Conservation (phyloP, 2,797 vertebrate species). For the Lindbergichthys nudifrons region DNA sequence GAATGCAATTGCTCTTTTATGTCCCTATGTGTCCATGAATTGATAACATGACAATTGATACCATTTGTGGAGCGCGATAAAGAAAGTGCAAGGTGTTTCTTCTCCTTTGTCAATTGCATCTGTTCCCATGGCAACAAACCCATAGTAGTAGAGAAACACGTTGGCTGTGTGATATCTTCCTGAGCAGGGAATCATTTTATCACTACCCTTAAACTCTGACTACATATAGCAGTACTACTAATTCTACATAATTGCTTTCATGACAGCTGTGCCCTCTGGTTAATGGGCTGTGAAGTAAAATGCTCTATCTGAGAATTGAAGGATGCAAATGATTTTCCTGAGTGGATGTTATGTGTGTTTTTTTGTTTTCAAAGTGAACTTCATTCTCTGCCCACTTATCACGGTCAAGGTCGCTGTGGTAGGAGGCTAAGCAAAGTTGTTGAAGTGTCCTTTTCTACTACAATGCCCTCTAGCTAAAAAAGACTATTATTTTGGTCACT, state of each 20-base stretch:
- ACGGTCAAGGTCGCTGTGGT: neutral
- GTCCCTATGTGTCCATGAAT: conserved; percentile 16
- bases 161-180: conserved; percentile 14
- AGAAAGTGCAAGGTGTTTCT: conserved; percentile 33
- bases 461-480: neutral
- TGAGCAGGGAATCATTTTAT: conserved; percentile 9
- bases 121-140: conserved; percentile 54
- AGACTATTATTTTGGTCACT: neutral
- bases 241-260: conserved; percentile 22
- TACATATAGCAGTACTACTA: neutral
- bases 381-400: neutral
- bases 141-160: neutral
- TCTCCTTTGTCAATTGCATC: conserved; percentile 45
- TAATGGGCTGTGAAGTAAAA: conserved; percentile 20
- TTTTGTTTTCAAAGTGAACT: neutral
- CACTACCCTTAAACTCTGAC: conserved; percentile 20
- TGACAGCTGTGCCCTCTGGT: conserved; percentile 16
- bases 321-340: neutral
- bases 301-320: neutral
- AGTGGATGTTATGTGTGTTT: neutral
- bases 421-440: neutral
- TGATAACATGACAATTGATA: neutral
- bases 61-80: conserved; percentile 16
- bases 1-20: neutral
- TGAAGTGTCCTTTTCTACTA: neutral